A percentile compares a stretch with the other conserved stretches of the same genome.
Conservation (phyloP, 2,113 vertebrate species). For the Thymallus thymallus region DNA sequence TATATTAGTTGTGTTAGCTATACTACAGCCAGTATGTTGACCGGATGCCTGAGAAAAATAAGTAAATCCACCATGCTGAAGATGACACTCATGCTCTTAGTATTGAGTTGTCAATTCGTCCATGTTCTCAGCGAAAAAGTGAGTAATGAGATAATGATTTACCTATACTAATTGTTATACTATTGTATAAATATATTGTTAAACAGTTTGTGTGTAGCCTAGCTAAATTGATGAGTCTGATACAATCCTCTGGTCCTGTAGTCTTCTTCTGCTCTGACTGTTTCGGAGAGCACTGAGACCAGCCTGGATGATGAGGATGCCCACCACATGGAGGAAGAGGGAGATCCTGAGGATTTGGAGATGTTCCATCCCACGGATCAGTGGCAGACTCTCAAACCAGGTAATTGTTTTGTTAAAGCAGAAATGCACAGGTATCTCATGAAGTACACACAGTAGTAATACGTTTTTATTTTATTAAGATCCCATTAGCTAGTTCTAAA, state of each 20-base stretch:
- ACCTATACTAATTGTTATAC: not conserved
- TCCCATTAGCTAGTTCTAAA: too few relatives aligned
- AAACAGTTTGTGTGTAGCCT: not conserved
- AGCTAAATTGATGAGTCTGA: not conserved
- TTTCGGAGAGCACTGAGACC: constrained; percentile 50
- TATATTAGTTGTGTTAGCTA: too few relatives aligned
- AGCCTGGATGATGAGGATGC: constrained; percentile 6
- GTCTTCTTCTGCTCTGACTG: constrained; percentile 58
- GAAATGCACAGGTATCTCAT: not conserved
- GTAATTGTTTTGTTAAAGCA: constrained; percentile 54
- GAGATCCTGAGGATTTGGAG: constrained; percentile 75
- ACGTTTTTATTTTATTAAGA: not conserved
- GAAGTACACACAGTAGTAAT: not conserved
- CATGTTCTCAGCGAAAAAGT: constrained; percentile 32
- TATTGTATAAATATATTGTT: not conserved
- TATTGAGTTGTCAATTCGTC: constrained; percentile 4
- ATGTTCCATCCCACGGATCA: constrained; percentile 81
- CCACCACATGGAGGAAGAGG: constrained; percentile 52
- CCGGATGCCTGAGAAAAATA: too few relatives aligned
- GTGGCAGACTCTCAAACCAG: constrained; percentile 86
- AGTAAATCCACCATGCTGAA: too few relatives aligned
- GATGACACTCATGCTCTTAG: not conserved
- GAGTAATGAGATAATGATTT: constrained; percentile 5
- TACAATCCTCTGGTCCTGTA: constrained; percentile 22
- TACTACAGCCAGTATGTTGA: too few relatives aligned